Base-by-base conservation (phyloP, 2,888 invertebrate species). In the Agrilus cyanescens region DNA sequence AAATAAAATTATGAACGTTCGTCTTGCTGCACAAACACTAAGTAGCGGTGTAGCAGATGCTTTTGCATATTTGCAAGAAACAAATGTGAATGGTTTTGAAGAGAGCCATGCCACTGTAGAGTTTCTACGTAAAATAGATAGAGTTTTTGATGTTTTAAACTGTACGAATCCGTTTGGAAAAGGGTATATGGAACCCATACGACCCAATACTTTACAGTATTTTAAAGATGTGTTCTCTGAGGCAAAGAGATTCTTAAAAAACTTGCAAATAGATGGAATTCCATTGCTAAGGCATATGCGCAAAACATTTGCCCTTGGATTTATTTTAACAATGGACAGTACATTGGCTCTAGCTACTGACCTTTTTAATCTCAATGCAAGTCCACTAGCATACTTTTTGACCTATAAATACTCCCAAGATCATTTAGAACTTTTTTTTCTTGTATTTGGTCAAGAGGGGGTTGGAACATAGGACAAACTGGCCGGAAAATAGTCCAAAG, bases 1-100 rank as follows among this genome's bases (percentile, higher is more conserved):
- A 41, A 50, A 53, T 40, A 49, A 50, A 45, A 46, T 48, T 18
- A 50, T 54, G 50, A 52, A 50, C 43, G 50, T 52, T 7, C 38
- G 43, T 10, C 36, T 54, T 12, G 54, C 54, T 34, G 47, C 49
- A 32, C 50, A 51, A 41, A 37, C 41, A 2, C 12, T 52, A n/a
- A 52, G 51, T 33, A 44, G 46, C 40, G 41, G 47, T 29, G 51
- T 50, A 8, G 51, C 51, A 13, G 47, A 50, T 42, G 50, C 49
- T 10, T 36, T 52, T 29, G 47, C 46, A 18, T 52, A 40, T 48
- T 46, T 52, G 29, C 8, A 45, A 38, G 25, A 14, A 7, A 10
- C 2, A 25, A 36, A 37, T 30, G 8, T 29, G n/a, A n/a, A n/a
- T n/a, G 42, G 40, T 12, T 51, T 53, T 45, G 5, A 49, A 40